Conservation (phyloP, 2,888 invertebrate species). For the Ischnus inquisitorius region DNA sequence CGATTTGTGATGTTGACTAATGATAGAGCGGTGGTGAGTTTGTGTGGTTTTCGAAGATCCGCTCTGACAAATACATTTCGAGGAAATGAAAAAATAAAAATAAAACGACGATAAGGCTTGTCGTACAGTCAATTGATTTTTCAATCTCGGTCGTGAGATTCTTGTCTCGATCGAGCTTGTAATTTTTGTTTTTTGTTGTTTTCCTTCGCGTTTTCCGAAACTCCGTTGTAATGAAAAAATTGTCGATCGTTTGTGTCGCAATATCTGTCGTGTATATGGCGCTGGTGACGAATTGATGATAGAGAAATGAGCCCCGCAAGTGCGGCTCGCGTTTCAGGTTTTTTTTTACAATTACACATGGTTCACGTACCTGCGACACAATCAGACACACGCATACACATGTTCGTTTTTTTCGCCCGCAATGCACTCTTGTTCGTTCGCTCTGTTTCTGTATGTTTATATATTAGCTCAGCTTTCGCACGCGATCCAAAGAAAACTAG, state of each 20-base stretch:
- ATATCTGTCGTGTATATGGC: slow-evolving; percentile 45
- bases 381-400: slow-evolving; percentile 15
- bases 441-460: not conserved
- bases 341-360: slow-evolving; percentile 4
- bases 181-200: slow-evolving; percentile 2
- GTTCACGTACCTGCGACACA: slow-evolving; percentile 5
- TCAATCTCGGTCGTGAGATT: not conserved
- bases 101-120: not conserved
- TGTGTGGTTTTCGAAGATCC: not conserved
- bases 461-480: too few species aligned
- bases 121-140: not conserved
- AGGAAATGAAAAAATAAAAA: not conserved
- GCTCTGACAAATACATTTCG: not conserved
- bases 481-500: too few species aligned
- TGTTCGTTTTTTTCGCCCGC: not conserved
- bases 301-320: slow-evolving; percentile 31
- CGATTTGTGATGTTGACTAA: slow-evolving; percentile 9
- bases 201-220: not conserved
- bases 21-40: not conserved
- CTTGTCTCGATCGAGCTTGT: slow-evolving; percentile 7
- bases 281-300: slow-evolving; percentile 39
- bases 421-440: not conserved
- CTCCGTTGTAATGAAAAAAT: not conserved
- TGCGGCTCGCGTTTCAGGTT: slow-evolving; percentile 9
- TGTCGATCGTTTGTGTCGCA: not conserved